Evolutionary conservation across 2,888 invertebrate species (phyloP), one percentile per base, ranked within the genome.

Genomic region (Himalopsyche japonica): DNA sequence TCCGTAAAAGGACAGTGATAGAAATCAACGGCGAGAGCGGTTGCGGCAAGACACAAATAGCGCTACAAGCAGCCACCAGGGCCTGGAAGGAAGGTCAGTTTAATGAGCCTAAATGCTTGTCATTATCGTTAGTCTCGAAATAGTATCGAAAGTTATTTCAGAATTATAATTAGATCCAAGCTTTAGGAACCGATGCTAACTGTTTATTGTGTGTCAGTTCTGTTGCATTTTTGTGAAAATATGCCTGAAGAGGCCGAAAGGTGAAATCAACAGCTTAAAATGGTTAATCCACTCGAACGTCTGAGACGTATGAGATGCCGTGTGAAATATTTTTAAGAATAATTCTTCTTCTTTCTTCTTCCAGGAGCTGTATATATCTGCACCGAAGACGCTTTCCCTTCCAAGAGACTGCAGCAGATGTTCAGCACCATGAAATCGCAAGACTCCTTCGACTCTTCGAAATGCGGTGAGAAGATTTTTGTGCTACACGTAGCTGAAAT

Each of bases 11-110:
- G 87, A 95, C 95, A 34, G 92, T 97, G 80, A 95, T 95, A 83
- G 97, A 97, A 92, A 91, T 97, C 87, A 94, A 93, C 89, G 97
- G 97, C n/a, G 94, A 95, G 89, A 96, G 96, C 91, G 95, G 96
- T 20, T 93, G 94, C 88, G 97, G 97, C 7, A 97, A 97, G 92
- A 97, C 97, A 0, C 97, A 97, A 89, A 89, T 97, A 76, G 95
- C 94, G 87, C 90, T 97, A 80, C 96, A 96, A 90, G 89, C 96
- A 37, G 93, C 95, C 48, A 90, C 96, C 27, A 93, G 93, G 84
- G 94, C 94, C 85, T 96, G 96, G 90, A 90, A 93, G 81, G 76
- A 87, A 88, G 87, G 89, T 89, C 78, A 57, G 24, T 18, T 57
- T 76, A 78, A n/a, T n/a, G n/a, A n/a, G n/a, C n/a, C n/a, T n/a